A percentile compares a stretch with the other conserved stretches of the same genome.
Conservation (phyloP, 2,113 vertebrate genomes). For the Phaethon lepturus region DNA sequence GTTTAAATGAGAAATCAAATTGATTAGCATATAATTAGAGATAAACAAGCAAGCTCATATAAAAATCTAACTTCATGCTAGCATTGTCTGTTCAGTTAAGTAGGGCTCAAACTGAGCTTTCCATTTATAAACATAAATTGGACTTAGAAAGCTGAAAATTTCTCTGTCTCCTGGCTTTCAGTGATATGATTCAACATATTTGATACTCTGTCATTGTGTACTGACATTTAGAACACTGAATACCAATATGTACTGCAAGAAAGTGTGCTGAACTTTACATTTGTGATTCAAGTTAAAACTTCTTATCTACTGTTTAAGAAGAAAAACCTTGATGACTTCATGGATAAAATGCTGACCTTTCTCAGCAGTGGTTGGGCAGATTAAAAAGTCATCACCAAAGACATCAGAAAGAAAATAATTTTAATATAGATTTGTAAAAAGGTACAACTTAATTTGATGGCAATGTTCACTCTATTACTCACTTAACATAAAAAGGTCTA, state of each 20-base stretch:
- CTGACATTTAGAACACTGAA: constrained; percentile 61
- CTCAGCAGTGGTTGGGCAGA: not conserved
- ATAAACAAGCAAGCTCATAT: constrained; percentile 48
- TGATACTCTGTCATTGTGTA: constrained; percentile 45
- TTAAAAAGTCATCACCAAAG: no score
- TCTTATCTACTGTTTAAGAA: constrained; percentile 46
- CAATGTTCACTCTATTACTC: no score
- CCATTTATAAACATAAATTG: constrained; percentile 68
- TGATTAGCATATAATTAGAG: constrained; percentile 73
- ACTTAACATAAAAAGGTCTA: no score
- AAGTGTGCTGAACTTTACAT: constrained; percentile 67
- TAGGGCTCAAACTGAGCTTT: constrained; percentile 51
- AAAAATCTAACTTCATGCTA: constrained; percentile 65
- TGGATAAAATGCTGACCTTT: constrained; percentile 67
- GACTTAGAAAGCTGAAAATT: constrained; percentile 59
- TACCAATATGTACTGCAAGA: constrained; percentile 8
- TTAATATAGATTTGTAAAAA: no score
- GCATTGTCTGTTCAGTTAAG: constrained; percentile 54
- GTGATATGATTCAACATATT: constrained; percentile 46
- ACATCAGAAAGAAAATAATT: no score
- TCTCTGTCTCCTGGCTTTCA: constrained; percentile 31
- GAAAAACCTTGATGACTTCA: constrained; percentile 64
- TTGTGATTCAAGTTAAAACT: constrained; percentile 53
- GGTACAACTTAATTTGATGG: no score
- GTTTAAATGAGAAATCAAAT: constrained; percentile 68